Percentiles rank a stretch among this genome's conserved stretches.
These are phyloP conservation scores for Drosophila heteroneura DNA, from an alignment of 2,888 invertebrate species.

Conservation along the genomic window DNA sequence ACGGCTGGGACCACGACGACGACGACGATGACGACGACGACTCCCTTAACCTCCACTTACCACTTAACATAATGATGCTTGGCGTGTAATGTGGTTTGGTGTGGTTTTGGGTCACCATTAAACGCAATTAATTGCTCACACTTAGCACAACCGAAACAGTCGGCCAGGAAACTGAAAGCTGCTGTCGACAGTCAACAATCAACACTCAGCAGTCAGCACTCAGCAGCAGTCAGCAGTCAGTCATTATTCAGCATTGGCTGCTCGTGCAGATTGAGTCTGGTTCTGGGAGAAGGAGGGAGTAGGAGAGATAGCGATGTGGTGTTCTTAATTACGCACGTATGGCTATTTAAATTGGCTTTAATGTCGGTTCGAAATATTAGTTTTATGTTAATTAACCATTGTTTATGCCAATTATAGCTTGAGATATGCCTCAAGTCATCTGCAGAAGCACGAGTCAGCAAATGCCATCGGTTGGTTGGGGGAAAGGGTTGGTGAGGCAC, in stretches of 20 bases:
- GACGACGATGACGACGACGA: conserved; percentile 31
- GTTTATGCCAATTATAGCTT: conserved; percentile 73
- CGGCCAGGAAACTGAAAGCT: conserved; percentile 35
- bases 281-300: background rate
- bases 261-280: background rate
- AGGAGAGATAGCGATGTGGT: background rate
- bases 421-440: conserved; percentile 7
- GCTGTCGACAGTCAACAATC: conserved; percentile 20
- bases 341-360: conserved; percentile 69
- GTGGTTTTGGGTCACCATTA: conserved; percentile 33
- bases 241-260: conserved; percentile 27
- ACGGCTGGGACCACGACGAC: background rate
- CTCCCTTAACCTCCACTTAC: conserved; percentile 43
- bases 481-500: background rate
- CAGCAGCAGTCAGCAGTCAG: conserved; percentile 4
- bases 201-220: conserved; percentile 1
- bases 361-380: conserved; percentile 69
- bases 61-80: conserved; percentile 57
- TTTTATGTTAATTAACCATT: conserved; percentile 79
- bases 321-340: conserved; percentile 76
- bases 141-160: conserved; percentile 40
- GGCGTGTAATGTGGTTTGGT: conserved; percentile 10
- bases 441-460: conserved; percentile 22
- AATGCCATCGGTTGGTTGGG: background rate
- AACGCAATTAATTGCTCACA: conserved; percentile 62